Conservation (phyloP, 2,888 invertebrate genomes). For the Drosophila algonquin region DNA sequence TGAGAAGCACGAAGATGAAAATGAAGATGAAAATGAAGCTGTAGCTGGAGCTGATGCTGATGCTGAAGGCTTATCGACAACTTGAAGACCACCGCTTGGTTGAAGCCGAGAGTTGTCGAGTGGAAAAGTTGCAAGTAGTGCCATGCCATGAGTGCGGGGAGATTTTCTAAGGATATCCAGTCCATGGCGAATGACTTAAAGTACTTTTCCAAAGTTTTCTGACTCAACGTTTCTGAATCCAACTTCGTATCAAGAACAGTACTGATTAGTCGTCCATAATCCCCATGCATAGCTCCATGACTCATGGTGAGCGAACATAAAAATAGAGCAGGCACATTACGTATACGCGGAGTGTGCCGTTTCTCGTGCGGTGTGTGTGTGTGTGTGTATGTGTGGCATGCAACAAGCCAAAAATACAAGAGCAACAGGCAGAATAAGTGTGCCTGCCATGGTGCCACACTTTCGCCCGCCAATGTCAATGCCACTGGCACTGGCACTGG, state of each 20-base stretch:
- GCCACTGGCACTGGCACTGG: conserved; percentile 49
- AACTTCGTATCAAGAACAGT: neutral
- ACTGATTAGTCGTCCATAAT: conserved; percentile 37
- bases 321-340: conserved; percentile 52
- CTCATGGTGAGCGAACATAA: conserved; percentile 27
- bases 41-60: neutral
- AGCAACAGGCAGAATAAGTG: conserved; percentile 29
- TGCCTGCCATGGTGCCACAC: conserved; percentile 71
- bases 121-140: conserved; percentile 16
- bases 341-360: conserved; percentile 66
- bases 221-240: neutral
- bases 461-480: conserved; percentile 73
- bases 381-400: conserved; percentile 9
- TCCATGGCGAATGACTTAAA: conserved; percentile 12
- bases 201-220: conserved; percentile 3
- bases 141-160: neutral
- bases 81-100: conserved; percentile 18
- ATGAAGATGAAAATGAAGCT: neutral
- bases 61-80: conserved; percentile 19
- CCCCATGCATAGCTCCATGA: conserved; percentile 34
- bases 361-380: no score
- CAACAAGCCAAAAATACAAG: conserved; percentile 61
- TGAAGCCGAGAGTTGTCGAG: conserved; percentile 19
- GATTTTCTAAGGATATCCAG: conserved; percentile 14
- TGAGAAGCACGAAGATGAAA: neutral